Evolutionary conservation across 2,888 invertebrate genomes (phyloP), one percentile per base, ranked within the genome.

Genomic region (Sminthurides aquaticus): DNA sequence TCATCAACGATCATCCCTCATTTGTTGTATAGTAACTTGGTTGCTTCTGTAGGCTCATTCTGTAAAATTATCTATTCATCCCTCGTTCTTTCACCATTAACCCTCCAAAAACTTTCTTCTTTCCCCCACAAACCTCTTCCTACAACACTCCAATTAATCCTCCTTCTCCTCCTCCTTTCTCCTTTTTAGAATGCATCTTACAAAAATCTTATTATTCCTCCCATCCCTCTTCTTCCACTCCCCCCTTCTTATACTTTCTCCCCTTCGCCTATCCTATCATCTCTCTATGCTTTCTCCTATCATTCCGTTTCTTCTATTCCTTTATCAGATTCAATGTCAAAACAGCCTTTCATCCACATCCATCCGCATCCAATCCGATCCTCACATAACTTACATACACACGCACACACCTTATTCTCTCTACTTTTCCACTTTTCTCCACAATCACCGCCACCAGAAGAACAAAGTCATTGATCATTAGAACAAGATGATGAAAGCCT

Each of bases 1-100:
- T n/a, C n/a, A n/a, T n/a, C n/a, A n/a, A n/a, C n/a, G n/a, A n/a
- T n/a, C n/a, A n/a, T n/a, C n/a, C n/a, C n/a, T n/a, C n/a, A n/a
- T n/a, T n/a, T n/a, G n/a, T n/a, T n/a, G n/a, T n/a, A n/a, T n/a
- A n/a, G n/a, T n/a, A n/a, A n/a, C n/a, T n/a, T n/a, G n/a, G n/a
- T n/a, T n/a, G n/a, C n/a, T n/a, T n/a, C n/a, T n/a, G n/a, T n/a
- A n/a, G n/a, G n/a, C n/a, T n/a, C n/a, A n/a, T n/a, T 34, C 8
- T 34, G 43, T 34, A 34, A 26, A 61, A 69, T 69, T 69, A 69
- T 67, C 65, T 66, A 69, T 69, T 69, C 69, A 67, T 66, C 61
- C 66, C 69, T 69, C 69, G 69, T 69, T 54, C 64, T 62, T 55
- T 56, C 67, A 62, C 69, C 67, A 69, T 69, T 69, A 69, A 65